phyloP scores from a whole-genome alignment of 2,888 invertebrate genomes.

The Colostygia pectinataria region DNA sequence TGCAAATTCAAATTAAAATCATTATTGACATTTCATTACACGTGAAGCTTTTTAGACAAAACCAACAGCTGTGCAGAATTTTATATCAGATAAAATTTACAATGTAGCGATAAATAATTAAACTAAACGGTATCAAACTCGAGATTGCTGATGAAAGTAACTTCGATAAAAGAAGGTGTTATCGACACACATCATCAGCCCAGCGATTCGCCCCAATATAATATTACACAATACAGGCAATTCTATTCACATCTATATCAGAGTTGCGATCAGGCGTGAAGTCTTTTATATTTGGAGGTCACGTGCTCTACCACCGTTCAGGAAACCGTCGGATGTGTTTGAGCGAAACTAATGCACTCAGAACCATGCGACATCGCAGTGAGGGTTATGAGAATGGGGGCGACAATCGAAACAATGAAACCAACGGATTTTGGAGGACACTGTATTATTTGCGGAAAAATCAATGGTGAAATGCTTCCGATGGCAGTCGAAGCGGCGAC shows the following conservation, averaged over 20 bases:
- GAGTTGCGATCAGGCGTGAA: conserved; percentile 75
- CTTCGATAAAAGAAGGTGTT: conserved; percentile 37
- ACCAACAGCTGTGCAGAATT: conserved; percentile 1
- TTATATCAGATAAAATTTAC: conserved; percentile 9
- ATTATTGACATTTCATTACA: conserved; percentile 28
- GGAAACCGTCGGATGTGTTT: conserved; percentile 76
- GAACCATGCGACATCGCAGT: conserved; percentile 65
- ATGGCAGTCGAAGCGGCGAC: conserved; percentile 58
- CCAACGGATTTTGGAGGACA: conserved; percentile 54
- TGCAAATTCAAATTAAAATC: conserved; percentile 55
- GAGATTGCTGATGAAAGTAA: conserved; percentile 19
- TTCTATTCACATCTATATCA: conserved; percentile 77
- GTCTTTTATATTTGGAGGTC: conserved; percentile 76
- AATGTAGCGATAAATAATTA: conserved; percentile 8
- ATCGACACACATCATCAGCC: conserved; percentile 41
- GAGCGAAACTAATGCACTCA: conserved; percentile 80
- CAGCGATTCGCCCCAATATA: conserved; percentile 51
- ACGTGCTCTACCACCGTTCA: conserved; percentile 74
- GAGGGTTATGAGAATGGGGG: conserved; percentile 45
- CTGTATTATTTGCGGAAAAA: conserved; percentile 79
- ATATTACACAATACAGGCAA: conserved; percentile 76
- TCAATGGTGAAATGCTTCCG: conserved; percentile 77
- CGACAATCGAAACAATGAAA: conserved; percentile 50
- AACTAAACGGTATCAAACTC: conserved; percentile 12
- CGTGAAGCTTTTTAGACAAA: conserved; percentile 11